Evolutionary conservation across 2,888 invertebrate genomes (phyloP).

Genomic region (Caenorhabditis sulstoni): DNA sequence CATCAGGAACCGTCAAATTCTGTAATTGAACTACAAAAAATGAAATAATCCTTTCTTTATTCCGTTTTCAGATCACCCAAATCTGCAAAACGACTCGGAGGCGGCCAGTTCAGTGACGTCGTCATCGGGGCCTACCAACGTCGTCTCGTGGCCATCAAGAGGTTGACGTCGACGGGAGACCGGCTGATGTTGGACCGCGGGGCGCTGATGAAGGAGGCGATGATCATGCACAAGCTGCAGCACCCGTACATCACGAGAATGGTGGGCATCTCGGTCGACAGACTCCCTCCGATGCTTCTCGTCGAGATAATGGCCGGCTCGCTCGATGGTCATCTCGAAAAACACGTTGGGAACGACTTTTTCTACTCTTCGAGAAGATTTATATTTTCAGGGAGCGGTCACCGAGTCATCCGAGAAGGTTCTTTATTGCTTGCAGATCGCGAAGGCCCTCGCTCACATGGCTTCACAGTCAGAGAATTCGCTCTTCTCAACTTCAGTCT

Average conservation of each 20-base stretch:
- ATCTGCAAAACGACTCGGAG: slow-evolving; percentile 15
- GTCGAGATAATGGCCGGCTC: slow-evolving; percentile 35
- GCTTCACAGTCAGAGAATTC: slow-evolving; percentile 14
- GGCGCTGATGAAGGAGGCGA: slow-evolving; percentile 43
- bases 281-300: slow-evolving; percentile 27
- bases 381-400: slow-evolving; percentile 18
- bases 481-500: not conserved
- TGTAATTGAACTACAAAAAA: no score
- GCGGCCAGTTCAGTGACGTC: slow-evolving; percentile 38
- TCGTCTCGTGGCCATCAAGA: slow-evolving; percentile 42
- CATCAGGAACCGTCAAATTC: no score
- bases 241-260: slow-evolving; percentile 49
- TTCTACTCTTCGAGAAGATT: not conserved
- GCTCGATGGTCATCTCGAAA: slow-evolving; percentile 7
- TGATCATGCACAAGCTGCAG: slow-evolving; percentile 30
- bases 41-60: no score
- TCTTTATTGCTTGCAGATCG: slow-evolving; percentile 39
- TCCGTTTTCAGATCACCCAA: slow-evolving; percentile 9
- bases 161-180: slow-evolving; percentile 12
- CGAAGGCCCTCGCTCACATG: slow-evolving; percentile 26
- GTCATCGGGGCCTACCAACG: slow-evolving; percentile 29
- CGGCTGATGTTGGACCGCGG: slow-evolving; percentile 15
- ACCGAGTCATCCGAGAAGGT: slow-evolving; percentile 38
- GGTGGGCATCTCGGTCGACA: slow-evolving; percentile 37
- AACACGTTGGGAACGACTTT: slow-evolving; percentile 12